Percentiles rank a stretch among this genome's conserved stretches.
These are phyloP conservation scores for Arctocebus calabarensis DNA, from an alignment of 2,797 vertebrate species.

Conservation along the genomic window DNA sequence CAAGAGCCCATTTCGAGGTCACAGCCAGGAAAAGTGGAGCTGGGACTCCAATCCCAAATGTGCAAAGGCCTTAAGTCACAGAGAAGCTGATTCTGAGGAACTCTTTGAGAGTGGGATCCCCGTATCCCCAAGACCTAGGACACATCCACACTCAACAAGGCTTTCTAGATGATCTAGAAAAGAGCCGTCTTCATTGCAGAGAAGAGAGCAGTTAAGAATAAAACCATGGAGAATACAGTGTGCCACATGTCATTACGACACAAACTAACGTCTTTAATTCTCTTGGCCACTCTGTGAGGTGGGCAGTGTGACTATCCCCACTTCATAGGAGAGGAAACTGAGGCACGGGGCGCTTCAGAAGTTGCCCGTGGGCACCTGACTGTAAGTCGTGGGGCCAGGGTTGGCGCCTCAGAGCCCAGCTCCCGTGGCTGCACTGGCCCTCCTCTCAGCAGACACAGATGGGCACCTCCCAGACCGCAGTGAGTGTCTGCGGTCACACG, in stretches of 20 bases:
- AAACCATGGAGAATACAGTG: neutral
- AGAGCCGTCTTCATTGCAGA: neutral
- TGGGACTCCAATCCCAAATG: neutral
- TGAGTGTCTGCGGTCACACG: rapidly evolving
- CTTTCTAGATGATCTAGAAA: neutral
- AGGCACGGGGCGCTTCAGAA: neutral
- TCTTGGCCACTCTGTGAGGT: neutral
- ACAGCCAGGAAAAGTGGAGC: neutral
- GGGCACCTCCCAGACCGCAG: neutral
- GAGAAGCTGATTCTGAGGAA: neutral
- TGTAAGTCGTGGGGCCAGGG: neutral
- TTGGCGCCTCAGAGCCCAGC: neutral
- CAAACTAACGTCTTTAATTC: neutral
- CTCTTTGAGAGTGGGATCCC: neutral
- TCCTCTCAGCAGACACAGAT: neutral
- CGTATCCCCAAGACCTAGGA: neutral
- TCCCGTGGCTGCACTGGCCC: neutral
- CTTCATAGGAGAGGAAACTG: neutral
- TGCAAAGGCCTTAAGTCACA: neutral
- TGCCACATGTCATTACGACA: neutral
- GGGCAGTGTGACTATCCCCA: neutral
- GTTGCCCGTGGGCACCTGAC: neutral
- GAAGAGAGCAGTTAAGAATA: neutral
- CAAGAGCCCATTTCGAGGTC: neutral
- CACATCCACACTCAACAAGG: neutral